Base-by-base conservation (phyloP, 2,113 vertebrate genomes). In the Sigmodon hispidus region DNA sequence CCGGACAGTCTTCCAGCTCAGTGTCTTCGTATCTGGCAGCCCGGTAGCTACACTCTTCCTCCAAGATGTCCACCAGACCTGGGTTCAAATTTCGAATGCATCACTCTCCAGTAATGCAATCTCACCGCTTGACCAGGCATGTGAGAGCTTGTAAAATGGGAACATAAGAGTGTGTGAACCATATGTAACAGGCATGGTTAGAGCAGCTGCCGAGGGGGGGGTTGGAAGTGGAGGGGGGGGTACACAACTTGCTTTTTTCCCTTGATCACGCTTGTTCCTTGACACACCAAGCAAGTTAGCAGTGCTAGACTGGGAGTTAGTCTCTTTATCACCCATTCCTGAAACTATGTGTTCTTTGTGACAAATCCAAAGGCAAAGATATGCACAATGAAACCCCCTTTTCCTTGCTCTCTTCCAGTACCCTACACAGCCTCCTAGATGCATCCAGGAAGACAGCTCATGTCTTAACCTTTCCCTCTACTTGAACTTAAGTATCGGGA, bases 101-200 rank as follows among this genome's bases (percentile, higher is more conserved):
- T 50, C 43, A 3, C 3, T 15, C 48, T 26, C 11, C 19, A 34
- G 57, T 34, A 15, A 22, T 72, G 52, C 13, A 36, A 31, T 72
- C 83, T 72, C 26, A 80, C 26, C 15, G 57, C 57, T 57, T 57
- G 24, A 29, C 29, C 45, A 22, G 86, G 48, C 70, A 50, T 61
- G 52, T 67, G 75, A 73, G 36, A 55, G 36, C 45, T 55, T 89
- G 11, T 43, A 16, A n/a, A 83, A 86, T 4, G 31, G 10, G 9
- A 69, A 2, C 21, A 0, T n/a, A 57, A 31, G 7, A 65, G 7
- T 17, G 1, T n/a, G 22, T 12, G 36, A 86, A 57, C 63, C 40
- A 22, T 11, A 22, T 8, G 48, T 34, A 4, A 8, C 0, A 8
- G 24, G 12, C 31, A 3, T 52, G 70, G 43, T 9, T 4, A n/a